Evolutionary conservation across 2,113 vertebrate genomes (phyloP).

Genomic region (Thunnus thynnus): DNA sequence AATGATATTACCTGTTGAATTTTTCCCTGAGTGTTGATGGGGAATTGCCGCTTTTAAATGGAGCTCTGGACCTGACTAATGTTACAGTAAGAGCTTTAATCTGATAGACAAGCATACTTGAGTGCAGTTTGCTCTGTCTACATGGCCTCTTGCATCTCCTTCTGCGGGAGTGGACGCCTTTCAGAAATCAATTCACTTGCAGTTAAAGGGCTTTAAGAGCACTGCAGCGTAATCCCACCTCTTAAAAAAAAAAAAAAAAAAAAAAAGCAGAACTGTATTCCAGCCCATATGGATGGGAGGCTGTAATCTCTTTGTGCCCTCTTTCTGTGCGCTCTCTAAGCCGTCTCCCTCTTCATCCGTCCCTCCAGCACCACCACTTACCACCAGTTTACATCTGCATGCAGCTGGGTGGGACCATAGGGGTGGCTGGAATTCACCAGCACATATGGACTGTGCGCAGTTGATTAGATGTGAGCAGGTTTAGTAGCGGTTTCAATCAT

Average conservation of each 20-base stretch:
- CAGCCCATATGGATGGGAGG: slow-evolving; percentile 75
- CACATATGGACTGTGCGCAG: slow-evolving; percentile 34
- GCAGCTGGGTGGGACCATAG: slow-evolving; percentile 56
- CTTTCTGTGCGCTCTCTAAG: slow-evolving; percentile 74
- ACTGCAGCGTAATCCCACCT: slow-evolving; percentile 69
- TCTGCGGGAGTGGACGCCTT: slow-evolving; percentile 41
- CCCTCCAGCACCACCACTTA: slow-evolving; percentile 45
- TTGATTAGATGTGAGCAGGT: slow-evolving; percentile 3
- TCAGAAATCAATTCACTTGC: slow-evolving; percentile 69
- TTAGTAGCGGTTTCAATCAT: slow-evolving; percentile 15
- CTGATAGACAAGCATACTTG: neutral
- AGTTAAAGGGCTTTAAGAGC: slow-evolving; percentile 47
- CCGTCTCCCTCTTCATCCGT: slow-evolving; percentile 41
- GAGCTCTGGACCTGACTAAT: neutral
- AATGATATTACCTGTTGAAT: neutral
- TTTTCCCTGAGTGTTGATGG: neutral
- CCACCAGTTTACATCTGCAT: slow-evolving; percentile 67
- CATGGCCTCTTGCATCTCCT: slow-evolving; percentile 34
- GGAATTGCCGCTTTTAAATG: neutral
- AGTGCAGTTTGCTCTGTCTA: slow-evolving; percentile 6
- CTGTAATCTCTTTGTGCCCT: slow-evolving; percentile 84
- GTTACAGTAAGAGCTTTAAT: slow-evolving; percentile 1
- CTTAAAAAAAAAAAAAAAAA: slow-evolving; percentile 56
- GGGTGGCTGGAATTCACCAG: slow-evolving; percentile 22
- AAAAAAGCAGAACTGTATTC: slow-evolving; percentile 65